Evolutionary conservation across 2,113 vertebrate species (phyloP).

Genomic region (Casuarius casuarius): DNA sequence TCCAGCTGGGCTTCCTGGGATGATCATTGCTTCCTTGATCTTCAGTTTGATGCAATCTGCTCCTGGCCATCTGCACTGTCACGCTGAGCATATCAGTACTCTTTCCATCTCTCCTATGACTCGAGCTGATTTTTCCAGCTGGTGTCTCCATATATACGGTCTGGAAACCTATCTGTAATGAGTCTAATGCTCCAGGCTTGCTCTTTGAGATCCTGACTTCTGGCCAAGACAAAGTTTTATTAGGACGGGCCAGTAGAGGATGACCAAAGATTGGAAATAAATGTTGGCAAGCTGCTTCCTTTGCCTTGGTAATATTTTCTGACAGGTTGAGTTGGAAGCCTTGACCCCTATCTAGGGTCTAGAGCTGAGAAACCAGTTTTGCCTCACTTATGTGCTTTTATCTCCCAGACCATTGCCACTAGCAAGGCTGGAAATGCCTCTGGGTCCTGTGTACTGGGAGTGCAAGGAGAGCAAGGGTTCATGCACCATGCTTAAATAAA

Average conservation of each 20-base stretch:
- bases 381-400: not conserved
- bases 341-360: not conserved
- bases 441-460: not conserved
- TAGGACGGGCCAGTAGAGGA: not conserved
- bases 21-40: not conserved
- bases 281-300: not conserved
- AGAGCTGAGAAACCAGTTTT: not conserved
- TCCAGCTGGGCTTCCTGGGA: rapidly evolving
- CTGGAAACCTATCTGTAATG: not conserved
- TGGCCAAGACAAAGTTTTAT: not conserved
- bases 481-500: not conserved
- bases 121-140: not conserved
- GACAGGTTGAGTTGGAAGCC: not conserved
- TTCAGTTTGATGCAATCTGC: not conserved
- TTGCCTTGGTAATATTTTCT: not conserved
- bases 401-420: not conserved
- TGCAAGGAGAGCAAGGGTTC: rapidly evolving
- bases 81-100: not conserved
- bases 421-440: not conserved
- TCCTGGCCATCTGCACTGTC: not conserved
- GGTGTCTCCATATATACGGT: not conserved
- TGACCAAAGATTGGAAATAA: not conserved
- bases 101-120: not conserved
- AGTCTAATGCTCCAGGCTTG: not conserved
- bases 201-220: not conserved